A percentile compares a stretch with the other conserved stretches of the same genome.
Evolutionary conservation across 1,140 invertebrate genomes (phyloP).

Genomic region (Zelostemma sp.): DNA sequence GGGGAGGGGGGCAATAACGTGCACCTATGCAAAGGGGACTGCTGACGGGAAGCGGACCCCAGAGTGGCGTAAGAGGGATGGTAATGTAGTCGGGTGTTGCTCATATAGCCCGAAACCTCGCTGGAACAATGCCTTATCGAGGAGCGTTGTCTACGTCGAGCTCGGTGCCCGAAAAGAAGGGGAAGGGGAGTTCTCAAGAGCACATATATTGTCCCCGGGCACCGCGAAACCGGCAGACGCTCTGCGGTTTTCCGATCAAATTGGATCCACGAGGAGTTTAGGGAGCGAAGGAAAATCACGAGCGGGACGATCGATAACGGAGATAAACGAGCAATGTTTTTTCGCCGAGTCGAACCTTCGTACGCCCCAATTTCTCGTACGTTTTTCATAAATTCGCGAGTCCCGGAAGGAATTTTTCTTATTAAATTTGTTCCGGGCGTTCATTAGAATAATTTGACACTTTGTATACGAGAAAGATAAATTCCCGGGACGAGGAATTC

Average conservation of each 20-base stretch:
- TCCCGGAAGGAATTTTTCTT: not conserved
- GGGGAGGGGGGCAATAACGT: not conserved
- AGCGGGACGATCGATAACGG: no score
- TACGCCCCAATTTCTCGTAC: no score
- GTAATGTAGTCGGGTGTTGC: constrained; percentile 50
- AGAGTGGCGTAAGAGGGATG: constrained; percentile 14
- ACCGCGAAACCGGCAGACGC: constrained; percentile 50
- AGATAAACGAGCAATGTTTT: no score
- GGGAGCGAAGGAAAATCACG: constrained; percentile 39
- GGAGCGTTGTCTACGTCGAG: constrained; percentile 59
- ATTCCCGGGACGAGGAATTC: not conserved
- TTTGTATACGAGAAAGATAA: not conserved
- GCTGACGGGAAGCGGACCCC: constrained; percentile 4
- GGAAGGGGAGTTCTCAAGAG: constrained; percentile 24
- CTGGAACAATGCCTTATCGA: constrained; percentile 66
- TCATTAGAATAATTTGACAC: not conserved
- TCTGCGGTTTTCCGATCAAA: constrained; percentile 58
- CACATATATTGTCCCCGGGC: constrained; percentile 52
- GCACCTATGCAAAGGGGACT: not conserved
- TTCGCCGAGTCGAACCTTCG: no score
- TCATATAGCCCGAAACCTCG: constrained; percentile 48
- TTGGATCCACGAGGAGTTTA: constrained; percentile 59
- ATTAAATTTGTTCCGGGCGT: constrained; percentile 5
- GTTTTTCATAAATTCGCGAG: no score
- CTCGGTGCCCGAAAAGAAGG: constrained; percentile 9